Conservation (phyloP, 2,888 invertebrate species). For the Adela reaumurella region DNA sequence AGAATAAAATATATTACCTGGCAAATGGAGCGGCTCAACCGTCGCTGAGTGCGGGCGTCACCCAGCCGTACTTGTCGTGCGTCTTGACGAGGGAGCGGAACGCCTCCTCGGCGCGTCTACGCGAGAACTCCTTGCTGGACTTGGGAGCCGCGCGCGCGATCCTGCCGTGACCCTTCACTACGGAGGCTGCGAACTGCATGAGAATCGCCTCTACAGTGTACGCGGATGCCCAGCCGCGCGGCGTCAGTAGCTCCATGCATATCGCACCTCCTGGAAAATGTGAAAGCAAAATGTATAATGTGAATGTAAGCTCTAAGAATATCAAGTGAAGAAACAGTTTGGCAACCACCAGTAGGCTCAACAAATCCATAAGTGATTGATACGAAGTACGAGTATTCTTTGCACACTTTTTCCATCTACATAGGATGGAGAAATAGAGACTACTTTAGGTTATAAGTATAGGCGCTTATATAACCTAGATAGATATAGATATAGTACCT, state of each 20-base stretch:
- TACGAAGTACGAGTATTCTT: too few relatives aligned
- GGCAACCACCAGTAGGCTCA: too few relatives aligned
- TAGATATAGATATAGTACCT: too few relatives aligned
- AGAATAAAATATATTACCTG: neutral
- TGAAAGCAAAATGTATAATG: too few relatives aligned
- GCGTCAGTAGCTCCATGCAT: slow-evolving; percentile 84
- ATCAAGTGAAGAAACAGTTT: too few relatives aligned
- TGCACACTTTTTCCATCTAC: too few relatives aligned
- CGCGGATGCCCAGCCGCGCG: slow-evolving; percentile 84
- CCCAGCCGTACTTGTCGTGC: slow-evolving; percentile 90
- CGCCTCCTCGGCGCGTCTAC: slow-evolving; percentile 80
- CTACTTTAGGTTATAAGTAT: too few relatives aligned
- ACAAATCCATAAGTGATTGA: too few relatives aligned
- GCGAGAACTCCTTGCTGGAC: slow-evolving; percentile 73
- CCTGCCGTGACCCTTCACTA: slow-evolving; percentile 83
- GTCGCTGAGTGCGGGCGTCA: slow-evolving; percentile 81
- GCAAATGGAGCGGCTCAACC: slow-evolving; percentile 56
- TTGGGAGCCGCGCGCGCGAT: slow-evolving; percentile 77
- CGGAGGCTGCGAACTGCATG: slow-evolving; percentile 86
- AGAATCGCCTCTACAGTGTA: slow-evolving; percentile 85
- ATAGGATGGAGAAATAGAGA: too few relatives aligned
- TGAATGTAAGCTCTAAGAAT: too few relatives aligned
- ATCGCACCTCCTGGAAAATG: slow-evolving; percentile 67
- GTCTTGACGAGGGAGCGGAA: slow-evolving; percentile 85
- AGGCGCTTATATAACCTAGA: too few relatives aligned